These are phyloP conservation scores for Hyles lineata DNA, from an alignment of 2,888 invertebrate genomes.

Conservation along the genomic window DNA sequence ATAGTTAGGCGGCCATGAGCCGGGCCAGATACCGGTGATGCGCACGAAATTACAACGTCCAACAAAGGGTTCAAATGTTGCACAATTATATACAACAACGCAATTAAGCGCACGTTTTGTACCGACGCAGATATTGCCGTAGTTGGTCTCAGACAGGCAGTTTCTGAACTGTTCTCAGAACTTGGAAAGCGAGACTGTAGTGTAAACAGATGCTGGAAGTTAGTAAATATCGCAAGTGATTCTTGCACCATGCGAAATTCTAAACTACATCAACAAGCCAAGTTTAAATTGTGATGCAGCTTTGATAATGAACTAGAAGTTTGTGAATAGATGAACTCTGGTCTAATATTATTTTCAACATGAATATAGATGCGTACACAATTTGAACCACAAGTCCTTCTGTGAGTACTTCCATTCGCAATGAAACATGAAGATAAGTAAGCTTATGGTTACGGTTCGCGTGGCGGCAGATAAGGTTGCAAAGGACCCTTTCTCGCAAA, in stretches of 20 bases:
- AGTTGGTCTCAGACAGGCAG: constrained; percentile 13
- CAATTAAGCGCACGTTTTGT: constrained; percentile 15
- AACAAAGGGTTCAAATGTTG: constrained; percentile 22
- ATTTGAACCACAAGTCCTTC: background rate
- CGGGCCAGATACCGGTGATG: constrained; percentile 20
- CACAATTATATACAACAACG: constrained; percentile 23
- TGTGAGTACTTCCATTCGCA: background rate
- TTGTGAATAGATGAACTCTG: background rate
- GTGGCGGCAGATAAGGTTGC: constrained; percentile 15
- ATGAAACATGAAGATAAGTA: constrained; percentile 10
- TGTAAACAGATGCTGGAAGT: constrained; percentile 13
- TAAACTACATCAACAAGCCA: constrained; percentile 1
- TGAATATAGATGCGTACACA: background rate
- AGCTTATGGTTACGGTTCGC: constrained; percentile 3
- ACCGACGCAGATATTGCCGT: constrained; percentile 1
- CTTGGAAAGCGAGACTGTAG: constrained; percentile 8
- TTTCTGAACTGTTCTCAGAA: constrained; percentile 19
- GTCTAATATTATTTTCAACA: no score
- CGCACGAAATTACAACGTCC: constrained; percentile 5
- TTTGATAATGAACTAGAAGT: background rate
- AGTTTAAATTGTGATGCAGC: constrained; percentile 3
- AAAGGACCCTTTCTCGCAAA: constrained; percentile 21
- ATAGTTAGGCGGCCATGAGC: constrained; percentile 19
- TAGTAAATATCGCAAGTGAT: constrained; percentile 5
- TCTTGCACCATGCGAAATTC: background rate